phyloP scores from a whole-genome alignment of 2,113 vertebrate species.

The Bagarius yarrelli region DNA sequence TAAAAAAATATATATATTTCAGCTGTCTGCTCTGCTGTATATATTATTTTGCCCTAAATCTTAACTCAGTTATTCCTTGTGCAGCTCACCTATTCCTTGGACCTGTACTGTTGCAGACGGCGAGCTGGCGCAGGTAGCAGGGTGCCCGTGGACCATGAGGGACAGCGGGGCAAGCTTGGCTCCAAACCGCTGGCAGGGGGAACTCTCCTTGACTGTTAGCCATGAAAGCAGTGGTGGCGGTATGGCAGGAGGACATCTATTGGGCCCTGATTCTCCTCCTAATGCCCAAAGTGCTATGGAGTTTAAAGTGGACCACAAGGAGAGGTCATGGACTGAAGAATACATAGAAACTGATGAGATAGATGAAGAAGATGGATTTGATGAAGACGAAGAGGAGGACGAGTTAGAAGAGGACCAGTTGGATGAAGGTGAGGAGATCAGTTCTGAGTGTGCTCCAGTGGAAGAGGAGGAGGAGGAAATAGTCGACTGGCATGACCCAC shows the following conservation, averaged over 20 bases:
- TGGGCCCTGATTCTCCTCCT: slow-evolving; percentile 68
- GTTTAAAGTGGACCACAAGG: slow-evolving; percentile 67
- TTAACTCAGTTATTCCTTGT: neutral
- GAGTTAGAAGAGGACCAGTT: slow-evolving; percentile 62
- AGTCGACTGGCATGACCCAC: slow-evolving; percentile 60
- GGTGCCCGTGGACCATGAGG: slow-evolving; percentile 78
- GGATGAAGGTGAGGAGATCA: slow-evolving; percentile 61
- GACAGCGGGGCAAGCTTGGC: slow-evolving; percentile 76
- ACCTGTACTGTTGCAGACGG: slow-evolving; percentile 58
- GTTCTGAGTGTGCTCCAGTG: slow-evolving; percentile 48
- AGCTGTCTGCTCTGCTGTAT: neutral
- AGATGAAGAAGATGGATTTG: slow-evolving; percentile 52
- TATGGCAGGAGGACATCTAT: slow-evolving; percentile 70
- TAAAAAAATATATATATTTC: neutral
- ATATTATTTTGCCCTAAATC: neutral
- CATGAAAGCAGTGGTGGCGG: slow-evolving; percentile 70
- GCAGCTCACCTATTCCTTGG: neutral
- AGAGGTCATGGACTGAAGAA: slow-evolving; percentile 66
- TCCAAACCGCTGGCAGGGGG: slow-evolving; percentile 78
- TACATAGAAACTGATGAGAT: slow-evolving; percentile 61
- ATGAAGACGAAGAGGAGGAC: slow-evolving; percentile 55
- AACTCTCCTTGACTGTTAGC: slow-evolving; percentile 73
- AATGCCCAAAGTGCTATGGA: slow-evolving; percentile 69
- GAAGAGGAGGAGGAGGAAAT: slow-evolving; percentile 56
- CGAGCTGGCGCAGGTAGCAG: slow-evolving; percentile 78